A percentile compares a stretch with the other conserved stretches of the same genome.
These are phyloP conservation scores for Onchidella celtica DNA, from an alignment of 2,888 invertebrate species.

Conservation along the genomic window DNA sequence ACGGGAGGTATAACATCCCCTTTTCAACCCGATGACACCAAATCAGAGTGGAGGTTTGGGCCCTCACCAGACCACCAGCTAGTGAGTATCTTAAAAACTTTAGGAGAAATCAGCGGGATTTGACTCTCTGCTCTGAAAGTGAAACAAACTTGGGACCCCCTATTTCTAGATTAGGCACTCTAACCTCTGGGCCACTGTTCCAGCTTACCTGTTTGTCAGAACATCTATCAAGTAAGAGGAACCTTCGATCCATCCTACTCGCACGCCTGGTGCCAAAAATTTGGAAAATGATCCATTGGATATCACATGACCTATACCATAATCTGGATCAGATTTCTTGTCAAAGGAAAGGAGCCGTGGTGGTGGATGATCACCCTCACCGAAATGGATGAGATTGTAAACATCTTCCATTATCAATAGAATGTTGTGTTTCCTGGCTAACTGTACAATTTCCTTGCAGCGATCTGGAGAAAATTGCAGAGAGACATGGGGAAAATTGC, in stretches of 20 bases:
- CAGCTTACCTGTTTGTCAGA: no score
- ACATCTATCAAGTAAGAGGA: slow-evolving; percentile 54
- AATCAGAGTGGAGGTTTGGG: no score
- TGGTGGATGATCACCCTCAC: slow-evolving; percentile 78
- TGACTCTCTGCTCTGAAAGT: no score
- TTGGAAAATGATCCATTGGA: slow-evolving; percentile 86
- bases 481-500: no score
- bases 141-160: no score
- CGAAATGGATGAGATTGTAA: slow-evolving; percentile 83
- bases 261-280: slow-evolving; percentile 84
- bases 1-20: no score
- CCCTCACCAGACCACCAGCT: no score
- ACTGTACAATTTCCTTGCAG: slow-evolving; percentile 67
- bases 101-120: no score
- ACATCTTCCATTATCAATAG: slow-evolving; percentile 85
- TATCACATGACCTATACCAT: slow-evolving; percentile 82
- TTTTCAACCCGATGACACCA: no score
- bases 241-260: slow-evolving; percentile 86
- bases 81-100: no score
- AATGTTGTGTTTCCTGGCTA: slow-evolving; percentile 76
- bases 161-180: no score
- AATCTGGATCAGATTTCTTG: slow-evolving; percentile 75
- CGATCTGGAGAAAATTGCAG: slow-evolving; percentile 68
- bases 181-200: no score
- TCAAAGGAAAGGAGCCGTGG: slow-evolving; percentile 83